Evolutionary conservation across 2,113 vertebrate species (phyloP), one percentile per base, ranked within the genome.

Genomic region (Diphyllodes magnificus): DNA sequence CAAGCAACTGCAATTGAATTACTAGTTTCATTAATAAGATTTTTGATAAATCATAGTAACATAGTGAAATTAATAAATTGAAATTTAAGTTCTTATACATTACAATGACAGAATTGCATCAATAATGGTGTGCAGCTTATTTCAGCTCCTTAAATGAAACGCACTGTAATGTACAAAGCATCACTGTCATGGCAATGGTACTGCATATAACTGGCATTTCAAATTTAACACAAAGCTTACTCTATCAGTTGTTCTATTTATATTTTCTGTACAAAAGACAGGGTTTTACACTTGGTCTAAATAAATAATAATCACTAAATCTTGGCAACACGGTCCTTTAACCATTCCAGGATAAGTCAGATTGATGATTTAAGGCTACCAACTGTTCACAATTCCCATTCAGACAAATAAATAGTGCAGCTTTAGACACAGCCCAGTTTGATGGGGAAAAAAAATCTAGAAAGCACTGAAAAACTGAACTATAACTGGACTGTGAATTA

Each of bases 11-110:
- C 65, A 96, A 91, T 2, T 78, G 72, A 88, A 56, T 95, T 94
- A 96, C 30, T 76, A 87, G 80, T 82, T 96, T 86, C 76, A 73
- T 68, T 89, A 96, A 86, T 39, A 94, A 86, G 70, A 50, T 83
- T 95, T 96, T 90, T 78, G 76, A 71, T 45, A 94, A 94, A 45
- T 72, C 19, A 54, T 79, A 31, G n/a, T 81, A 94, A 90, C 59
- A 77, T 57, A 90, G 85, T 50, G 70, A 82, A 95, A 97, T 97
- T 85, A 97, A 91, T 66, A 94, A 86, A 90, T 35, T 84, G 37
- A 83, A 94, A 96, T 90, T 6, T 83, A 95, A 88, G 63, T 91
- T 96, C 73, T 92, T 51, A 70, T 65, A 91, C 51, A 53, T 7
- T 50, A 78, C 73, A 92, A 68, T 23, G 28, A 82, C 61, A 35